Evolutionary conservation across 2,888 invertebrate species (phyloP).

Genomic region (Tortrix viridana): DNA sequence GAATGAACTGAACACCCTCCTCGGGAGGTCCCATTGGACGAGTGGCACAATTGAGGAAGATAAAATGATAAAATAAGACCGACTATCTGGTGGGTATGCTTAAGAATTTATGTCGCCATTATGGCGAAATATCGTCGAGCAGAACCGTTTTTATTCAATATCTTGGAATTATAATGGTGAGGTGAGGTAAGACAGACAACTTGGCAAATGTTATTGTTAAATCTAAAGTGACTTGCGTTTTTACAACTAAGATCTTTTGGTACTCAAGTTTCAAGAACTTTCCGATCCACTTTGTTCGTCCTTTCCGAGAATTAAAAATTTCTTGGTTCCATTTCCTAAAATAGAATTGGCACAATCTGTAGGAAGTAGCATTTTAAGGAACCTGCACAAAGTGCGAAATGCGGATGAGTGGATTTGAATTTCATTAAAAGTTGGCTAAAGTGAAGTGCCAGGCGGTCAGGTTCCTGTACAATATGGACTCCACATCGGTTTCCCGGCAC

Average conservation of each 20-base stretch:
- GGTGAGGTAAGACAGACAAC: slow-evolving; percentile 13
- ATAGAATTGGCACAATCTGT: background rate
- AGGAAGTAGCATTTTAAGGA: background rate
- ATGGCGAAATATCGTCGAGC: slow-evolving; percentile 25
- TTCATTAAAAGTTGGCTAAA: too few relatives aligned
- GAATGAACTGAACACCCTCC: slow-evolving; percentile 62
- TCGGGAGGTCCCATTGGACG: slow-evolving; percentile 58
- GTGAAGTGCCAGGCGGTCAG: too few relatives aligned
- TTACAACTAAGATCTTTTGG: slow-evolving; percentile 1
- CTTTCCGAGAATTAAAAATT: too few relatives aligned
- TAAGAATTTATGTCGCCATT: slow-evolving; percentile 56
- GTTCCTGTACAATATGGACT: too few relatives aligned
- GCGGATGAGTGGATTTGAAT: too few relatives aligned
- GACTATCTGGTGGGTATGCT: slow-evolving; percentile 52
- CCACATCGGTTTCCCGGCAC: too few relatives aligned
- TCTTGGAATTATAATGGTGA: slow-evolving; percentile 18
- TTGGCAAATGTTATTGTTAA: slow-evolving; percentile 16
- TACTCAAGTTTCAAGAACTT: background rate
- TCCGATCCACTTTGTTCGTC: too few relatives aligned
- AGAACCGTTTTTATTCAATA: slow-evolving; percentile 29
- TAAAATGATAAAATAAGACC: slow-evolving; percentile 60
- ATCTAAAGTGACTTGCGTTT: slow-evolving; percentile 1
- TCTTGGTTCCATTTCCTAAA: background rate
- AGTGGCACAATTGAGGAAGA: slow-evolving; percentile 58
- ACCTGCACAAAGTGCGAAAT: too few relatives aligned